Evolutionary conservation across 2,888 invertebrate genomes (phyloP).

Genomic region (Adineta ricciae): DNA sequence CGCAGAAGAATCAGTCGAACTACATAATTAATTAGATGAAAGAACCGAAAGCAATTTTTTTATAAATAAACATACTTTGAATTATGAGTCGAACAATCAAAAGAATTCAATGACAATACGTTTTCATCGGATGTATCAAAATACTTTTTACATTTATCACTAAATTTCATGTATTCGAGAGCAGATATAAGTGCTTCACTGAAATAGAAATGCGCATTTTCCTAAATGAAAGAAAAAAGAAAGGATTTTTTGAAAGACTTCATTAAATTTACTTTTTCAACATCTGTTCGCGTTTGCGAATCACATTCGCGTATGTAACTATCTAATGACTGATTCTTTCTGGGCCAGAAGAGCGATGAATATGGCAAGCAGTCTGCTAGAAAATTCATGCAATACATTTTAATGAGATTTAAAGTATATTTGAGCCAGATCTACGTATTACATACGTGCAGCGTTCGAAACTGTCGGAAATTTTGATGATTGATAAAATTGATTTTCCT

Average conservation of each 20-base stretch:
- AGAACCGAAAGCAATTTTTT: background rate
- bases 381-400: background rate
- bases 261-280: background rate
- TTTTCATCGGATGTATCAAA: background rate
- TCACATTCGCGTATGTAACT: background rate
- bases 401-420: too few relatives aligned
- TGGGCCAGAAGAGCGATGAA: background rate
- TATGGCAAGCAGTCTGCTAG: background rate
- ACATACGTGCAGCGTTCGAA: background rate
- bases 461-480: background rate
- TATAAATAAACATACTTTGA: background rate
- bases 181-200: constrained; percentile 73
- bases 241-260: too few relatives aligned
- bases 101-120: too few relatives aligned
- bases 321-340: background rate
- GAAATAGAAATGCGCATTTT: constrained; percentile 74
- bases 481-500: background rate
- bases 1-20: background rate
- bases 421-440: background rate
- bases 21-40: background rate
- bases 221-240: constrained; percentile 50
- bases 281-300: background rate
- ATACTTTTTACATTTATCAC: constrained; percentile 35
- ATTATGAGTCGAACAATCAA: too few relatives aligned
- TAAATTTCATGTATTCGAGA: constrained; percentile 57